Base-by-base conservation (phyloP, 2,888 invertebrate genomes). In the Pseudeuparius sepicola region DNA sequence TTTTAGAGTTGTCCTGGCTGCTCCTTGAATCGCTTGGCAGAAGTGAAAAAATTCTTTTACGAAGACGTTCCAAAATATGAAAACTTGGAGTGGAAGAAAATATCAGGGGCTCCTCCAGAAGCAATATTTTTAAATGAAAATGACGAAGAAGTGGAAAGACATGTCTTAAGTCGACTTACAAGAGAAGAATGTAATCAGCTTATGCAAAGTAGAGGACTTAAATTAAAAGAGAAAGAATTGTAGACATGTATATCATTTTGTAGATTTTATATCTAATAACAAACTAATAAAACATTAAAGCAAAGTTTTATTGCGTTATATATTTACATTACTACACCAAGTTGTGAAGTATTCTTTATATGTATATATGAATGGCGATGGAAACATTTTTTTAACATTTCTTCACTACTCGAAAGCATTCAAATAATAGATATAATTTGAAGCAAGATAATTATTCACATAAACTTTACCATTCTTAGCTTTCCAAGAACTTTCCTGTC, bases 1-100 rank as follows among this genome's bases (percentile, higher is more conserved):
- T 61, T 62, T 36, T 59, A 81, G 80, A 78, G 73, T 49, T 81
- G 80, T 57, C 65, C 73, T 47, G 78, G 79, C 27, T 80, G 80
- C 53, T 70, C 71, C 2, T 55, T 81, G 35, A 78, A 78, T 49
- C 65, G 77, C 35, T 61, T 78, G 24, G 70, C 72, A 1, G 74
- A 79, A 50, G 73, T 80, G 4, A 77, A 74, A 53, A 57, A 64
- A 35, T 81, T 80, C 49, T 69, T 79, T 11, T 72, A 73, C 57
- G 67, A 77, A 34, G 81, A 81, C 51, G 62, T 79, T n/a, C 76
- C 76, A 1, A 59, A 62, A 20, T 80, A 77, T 46, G 65, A 70
- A 1, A 59, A 66, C 23, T 60, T 77, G 18, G 71, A 72, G 43
- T 79, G 78, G 46, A 73, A 73, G 48, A 75, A 73, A 49, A 78